Evolutionary conservation across 1,140 invertebrate species (phyloP).

Genomic region (Sitophilus oryzae): DNA sequence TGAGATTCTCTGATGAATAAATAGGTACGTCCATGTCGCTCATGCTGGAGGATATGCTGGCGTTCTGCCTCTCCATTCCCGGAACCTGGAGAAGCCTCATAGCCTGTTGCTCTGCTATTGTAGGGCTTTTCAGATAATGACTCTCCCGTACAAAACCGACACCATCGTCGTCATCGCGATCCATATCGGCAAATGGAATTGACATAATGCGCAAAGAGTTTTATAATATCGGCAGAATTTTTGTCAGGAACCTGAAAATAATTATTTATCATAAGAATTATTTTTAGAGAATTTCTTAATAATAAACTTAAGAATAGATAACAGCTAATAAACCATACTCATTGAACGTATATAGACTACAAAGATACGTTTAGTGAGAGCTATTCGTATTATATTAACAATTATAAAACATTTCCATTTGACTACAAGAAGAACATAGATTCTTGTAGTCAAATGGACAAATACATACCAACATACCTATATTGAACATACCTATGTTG

Average conservation of each 20-base stretch:
- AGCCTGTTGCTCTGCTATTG: slow-evolving; percentile 41
- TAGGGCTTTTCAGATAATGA: slow-evolving; percentile 49
- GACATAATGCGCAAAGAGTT: slow-evolving; percentile 11
- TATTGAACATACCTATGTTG: no score
- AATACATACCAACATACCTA: no score
- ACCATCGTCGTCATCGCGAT: slow-evolving; percentile 51
- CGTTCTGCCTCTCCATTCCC: slow-evolving; percentile 39
- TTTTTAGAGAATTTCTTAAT: no score
- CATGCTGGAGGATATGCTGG: slow-evolving; percentile 53
- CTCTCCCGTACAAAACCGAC: slow-evolving; percentile 54
- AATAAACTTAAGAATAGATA: no score
- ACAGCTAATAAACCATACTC: no score
- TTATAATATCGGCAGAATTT: not conserved
- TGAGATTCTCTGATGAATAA: slow-evolving; percentile 43
- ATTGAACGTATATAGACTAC: no score
- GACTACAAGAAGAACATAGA: no score
- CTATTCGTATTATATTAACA: no score
- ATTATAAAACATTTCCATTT: no score
- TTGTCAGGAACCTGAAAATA: not conserved
- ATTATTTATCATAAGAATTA: no score
- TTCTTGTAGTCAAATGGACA: no score
- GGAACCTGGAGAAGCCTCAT: slow-evolving; percentile 48
- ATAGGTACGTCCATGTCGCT: slow-evolving; percentile 55
- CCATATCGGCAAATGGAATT: slow-evolving; percentile 40
- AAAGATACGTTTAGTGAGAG: no score